Evolutionary conservation across 2,113 vertebrate species (phyloP).

Genomic region (Apistogramma diplotaenia): DNA sequence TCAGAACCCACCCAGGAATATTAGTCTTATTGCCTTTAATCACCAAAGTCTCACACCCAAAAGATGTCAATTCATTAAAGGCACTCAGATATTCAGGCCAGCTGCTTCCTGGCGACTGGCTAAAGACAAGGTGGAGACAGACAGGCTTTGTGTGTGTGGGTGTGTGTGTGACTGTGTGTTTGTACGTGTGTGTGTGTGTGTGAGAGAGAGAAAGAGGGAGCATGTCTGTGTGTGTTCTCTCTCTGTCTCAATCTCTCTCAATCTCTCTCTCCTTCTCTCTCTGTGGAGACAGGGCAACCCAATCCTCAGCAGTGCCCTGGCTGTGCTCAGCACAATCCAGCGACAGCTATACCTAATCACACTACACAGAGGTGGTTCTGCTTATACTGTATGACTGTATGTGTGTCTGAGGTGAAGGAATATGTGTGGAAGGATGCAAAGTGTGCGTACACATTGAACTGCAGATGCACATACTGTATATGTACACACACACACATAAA

Average conservation of each 20-base stretch:
- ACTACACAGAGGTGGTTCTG: constrained; percentile 68
- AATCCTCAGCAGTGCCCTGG: constrained; percentile 74
- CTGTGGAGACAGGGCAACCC: constrained; percentile 72
- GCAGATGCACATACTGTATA: constrained; percentile 6
- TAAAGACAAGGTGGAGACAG: constrained; percentile 85
- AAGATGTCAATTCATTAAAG: constrained; percentile 86
- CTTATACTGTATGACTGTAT: constrained; percentile 33
- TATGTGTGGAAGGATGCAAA: constrained; percentile 10
- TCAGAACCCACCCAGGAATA: constrained; percentile 84
- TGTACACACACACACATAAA: constrained; percentile 1
- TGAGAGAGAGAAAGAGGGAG: no score
- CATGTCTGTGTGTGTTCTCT: constrained; percentile 14
- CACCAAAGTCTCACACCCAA: constrained; percentile 79
- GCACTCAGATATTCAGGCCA: constrained; percentile 89
- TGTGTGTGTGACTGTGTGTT: neutral
- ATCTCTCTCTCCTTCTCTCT: constrained; percentile 17
- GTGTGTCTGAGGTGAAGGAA: constrained; percentile 30
- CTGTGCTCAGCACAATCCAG: constrained; percentile 75
- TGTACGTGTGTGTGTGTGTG: constrained; percentile 23
- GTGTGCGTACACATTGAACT: neutral
- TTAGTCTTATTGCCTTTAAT: constrained; percentile 89
- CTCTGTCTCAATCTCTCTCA: constrained; percentile 22
- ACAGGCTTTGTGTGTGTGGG: constrained; percentile 55
- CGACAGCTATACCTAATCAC: constrained; percentile 73
- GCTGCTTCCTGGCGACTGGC: constrained; percentile 87